These are phyloP conservation scores for Drosophila ercepeae DNA, from an alignment of 1,140 invertebrate species.

Conservation along the genomic window DNA sequence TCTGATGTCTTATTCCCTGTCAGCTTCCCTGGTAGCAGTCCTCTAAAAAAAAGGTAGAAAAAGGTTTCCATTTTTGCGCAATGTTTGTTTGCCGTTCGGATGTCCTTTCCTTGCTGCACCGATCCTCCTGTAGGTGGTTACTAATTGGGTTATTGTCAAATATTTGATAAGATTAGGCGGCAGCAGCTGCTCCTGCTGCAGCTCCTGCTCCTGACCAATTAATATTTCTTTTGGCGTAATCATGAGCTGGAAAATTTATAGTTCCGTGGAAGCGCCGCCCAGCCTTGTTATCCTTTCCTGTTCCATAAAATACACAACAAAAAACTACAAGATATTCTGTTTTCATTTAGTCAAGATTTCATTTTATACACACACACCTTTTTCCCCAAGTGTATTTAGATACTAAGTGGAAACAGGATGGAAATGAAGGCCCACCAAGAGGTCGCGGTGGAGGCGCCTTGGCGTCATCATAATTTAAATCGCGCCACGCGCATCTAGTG, in stretches of 20 bases:
- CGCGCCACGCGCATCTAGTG: constrained; percentile 60
- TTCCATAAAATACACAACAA: constrained; percentile 3
- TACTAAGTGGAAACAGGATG: constrained; percentile 17
- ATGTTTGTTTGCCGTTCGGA: constrained; percentile 49
- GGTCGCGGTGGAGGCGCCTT: constrained; percentile 29
- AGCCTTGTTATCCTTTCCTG: constrained; percentile 63
- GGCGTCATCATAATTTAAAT: constrained; percentile 78
- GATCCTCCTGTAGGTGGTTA: constrained; percentile 70
- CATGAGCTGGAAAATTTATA: constrained; percentile 64
- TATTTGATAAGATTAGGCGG: constrained; percentile 72
- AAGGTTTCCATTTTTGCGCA: constrained; percentile 58
- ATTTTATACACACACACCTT: not conserved
- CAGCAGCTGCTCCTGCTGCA: constrained; percentile 46
- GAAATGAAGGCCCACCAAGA: constrained; percentile 36
- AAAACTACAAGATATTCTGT: no score
- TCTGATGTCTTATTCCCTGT: constrained; percentile 65
- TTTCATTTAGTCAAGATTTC: no score
- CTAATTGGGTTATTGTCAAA: constrained; percentile 81
- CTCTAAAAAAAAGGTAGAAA: constrained; percentile 30
- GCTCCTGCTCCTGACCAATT: constrained; percentile 38
- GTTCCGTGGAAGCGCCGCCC: constrained; percentile 60
- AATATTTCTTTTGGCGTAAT: constrained; percentile 42
- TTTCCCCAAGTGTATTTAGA: constrained; percentile 21
- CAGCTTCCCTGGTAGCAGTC: constrained; percentile 79
- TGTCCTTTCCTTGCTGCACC: constrained; percentile 16